phyloP scores from a whole-genome alignment of 1,140 invertebrate species.

The Conus ventricosus region DNA sequence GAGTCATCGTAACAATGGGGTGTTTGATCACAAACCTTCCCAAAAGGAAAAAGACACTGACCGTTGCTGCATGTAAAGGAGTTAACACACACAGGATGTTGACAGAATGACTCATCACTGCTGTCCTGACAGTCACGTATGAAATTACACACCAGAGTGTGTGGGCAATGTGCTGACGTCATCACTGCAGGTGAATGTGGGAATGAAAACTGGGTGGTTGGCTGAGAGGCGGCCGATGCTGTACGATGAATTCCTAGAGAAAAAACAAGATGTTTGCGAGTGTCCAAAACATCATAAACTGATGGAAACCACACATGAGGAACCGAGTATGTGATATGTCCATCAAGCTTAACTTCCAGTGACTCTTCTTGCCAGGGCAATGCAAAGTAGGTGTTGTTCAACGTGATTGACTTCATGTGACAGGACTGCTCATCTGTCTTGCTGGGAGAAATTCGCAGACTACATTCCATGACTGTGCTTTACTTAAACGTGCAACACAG shows the following conservation, averaged over 20 bases:
- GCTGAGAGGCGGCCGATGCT: neutral
- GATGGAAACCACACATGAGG: neutral
- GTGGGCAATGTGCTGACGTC: neutral
- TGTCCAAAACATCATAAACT: no score
- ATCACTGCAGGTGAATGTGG: neutral
- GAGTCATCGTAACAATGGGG: neutral
- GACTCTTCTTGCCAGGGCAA: no score
- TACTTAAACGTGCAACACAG: no score
- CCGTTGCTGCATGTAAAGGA: neutral
- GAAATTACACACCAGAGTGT: conserved; percentile 4
- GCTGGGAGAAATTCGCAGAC: no score
- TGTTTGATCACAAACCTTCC: neutral
- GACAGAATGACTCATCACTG: no score
- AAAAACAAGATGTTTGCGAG: neutral
- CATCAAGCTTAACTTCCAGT: no score
- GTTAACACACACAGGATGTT: no score
- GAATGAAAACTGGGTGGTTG: no score
- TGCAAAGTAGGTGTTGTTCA: no score
- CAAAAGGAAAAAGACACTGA: neutral
- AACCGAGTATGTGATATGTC: neutral
- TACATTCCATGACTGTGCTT: no score
- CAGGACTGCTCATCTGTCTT: no score
- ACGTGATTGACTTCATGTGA: no score
- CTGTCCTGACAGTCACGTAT: neutral
- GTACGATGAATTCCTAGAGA: neutral